Base-by-base conservation (phyloP, 2,113 vertebrate genomes). In the Albula glossodonta region DNA sequence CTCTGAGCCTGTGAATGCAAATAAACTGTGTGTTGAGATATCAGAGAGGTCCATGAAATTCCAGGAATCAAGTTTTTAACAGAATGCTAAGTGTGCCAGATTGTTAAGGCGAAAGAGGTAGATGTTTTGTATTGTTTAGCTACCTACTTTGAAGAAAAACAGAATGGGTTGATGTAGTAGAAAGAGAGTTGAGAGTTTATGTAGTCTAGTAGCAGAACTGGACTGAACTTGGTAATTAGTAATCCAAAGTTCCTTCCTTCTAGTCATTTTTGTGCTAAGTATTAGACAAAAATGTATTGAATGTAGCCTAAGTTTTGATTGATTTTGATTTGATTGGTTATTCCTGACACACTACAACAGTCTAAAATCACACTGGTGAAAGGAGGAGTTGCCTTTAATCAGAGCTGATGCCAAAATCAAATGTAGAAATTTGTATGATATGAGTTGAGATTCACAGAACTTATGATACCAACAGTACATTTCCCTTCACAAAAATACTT, bases 331-430 rank as follows among this genome's bases (percentile, higher is more conserved):
- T 50, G n/a, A 66, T 74, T 63, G 60, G 8, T n/a, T 22, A 74
- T 84, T 84, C 50, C 70, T 77, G 66, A 52, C 83, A 74, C n/a
- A 74, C n/a, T 51, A 51, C n/a, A 49, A 50, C 60, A 77, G 63
- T 84, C 48, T 84, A 77, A 84, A 84, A 84, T 66, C 6, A 17
- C 31, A 77, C 12, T 2, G 77, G 22, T 74, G 41, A 70, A 84
- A 31, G 60, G 48, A 12, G 7, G 9, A 25, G 2, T 5, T 8
- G 56, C 41, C 10, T 51, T 53, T 83, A 53, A 63, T 83, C 53
- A 13, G 57, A 60, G 60, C 60, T 66, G 60, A 8, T 60, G 10
- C 25, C 51, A 52, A 51, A 9, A 0, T 81, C 1, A 52, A 52
- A 51, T 19, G 51, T 15, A 15, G 49, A 51, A 13, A 3, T 52